Base-by-base conservation (phyloP, 2,888 invertebrate species). In the Pollenia labialis region DNA sequence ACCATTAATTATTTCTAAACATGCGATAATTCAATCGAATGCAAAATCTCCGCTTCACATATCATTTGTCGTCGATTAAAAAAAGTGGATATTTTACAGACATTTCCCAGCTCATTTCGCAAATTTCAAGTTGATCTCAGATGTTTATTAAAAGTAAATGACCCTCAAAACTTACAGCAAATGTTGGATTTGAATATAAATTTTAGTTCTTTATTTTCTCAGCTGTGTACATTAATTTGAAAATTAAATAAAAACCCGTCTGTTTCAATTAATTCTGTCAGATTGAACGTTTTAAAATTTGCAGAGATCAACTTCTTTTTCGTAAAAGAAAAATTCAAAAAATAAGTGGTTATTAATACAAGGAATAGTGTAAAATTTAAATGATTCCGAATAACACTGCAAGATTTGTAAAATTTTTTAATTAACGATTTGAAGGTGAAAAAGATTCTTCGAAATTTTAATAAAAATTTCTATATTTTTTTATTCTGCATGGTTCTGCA, bases 21-120 rank as follows among this genome's bases (percentile, higher is more conserved):
- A 85, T 82, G 85, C 82, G 69, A 85, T 79, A 85, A 85, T 75
- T 82, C 64, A 79, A 62, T 82, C 32, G 18, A 46, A 72, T 11
- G 42, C 10, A 16, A 69, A 52, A 48, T 52, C 44, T 18, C 23
- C 18, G 14, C 8, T 14, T 60, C 50, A 48, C 11, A 23, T 85
- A 58, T 18, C 52, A 52, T 11, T 66, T 46, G 23, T 56, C 4
- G 42, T 23, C 11, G 18, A 10, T 9, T 23, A 18, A 60, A 48
- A 4, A 48, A 76, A 11, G 2, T 11, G 32, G 52, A 52, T 16
- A 18, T 72, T 18, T 52, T 14, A 62, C 10, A 58, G 46, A 68
- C 11, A 74, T 48, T 80, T 74, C 60, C 60, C 80, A 74, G 40
- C 60, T 11, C 32, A 54, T 69, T 69, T 58, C 44, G 60, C 42